Conservation (phyloP, 2,797 vertebrate species). For the Ispidina picta region DNA sequence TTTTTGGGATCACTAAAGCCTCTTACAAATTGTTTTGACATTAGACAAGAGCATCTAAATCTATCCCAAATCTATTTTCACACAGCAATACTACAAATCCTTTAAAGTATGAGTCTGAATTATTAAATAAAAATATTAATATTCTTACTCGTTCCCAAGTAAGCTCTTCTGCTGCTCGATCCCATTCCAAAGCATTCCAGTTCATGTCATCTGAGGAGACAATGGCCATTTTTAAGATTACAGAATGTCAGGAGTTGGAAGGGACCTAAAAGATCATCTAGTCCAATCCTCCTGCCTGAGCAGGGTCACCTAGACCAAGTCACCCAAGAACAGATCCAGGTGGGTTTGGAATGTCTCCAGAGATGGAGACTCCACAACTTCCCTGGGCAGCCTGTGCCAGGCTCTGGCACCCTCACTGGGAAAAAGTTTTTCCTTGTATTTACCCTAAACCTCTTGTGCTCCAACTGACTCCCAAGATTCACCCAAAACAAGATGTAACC, state of each 20-base stretch:
- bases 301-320: too few species aligned
- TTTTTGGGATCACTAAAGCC: not conserved
- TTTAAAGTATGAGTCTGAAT: not conserved
- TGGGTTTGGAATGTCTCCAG: too few species aligned
- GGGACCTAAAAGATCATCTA: too few species aligned
- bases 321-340: too few species aligned
- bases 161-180: slow-evolving; percentile 96
- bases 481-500: not conserved
- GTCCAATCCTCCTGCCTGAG: too few species aligned
- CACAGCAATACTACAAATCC: not conserved
- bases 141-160: slow-evolving; percentile 92
- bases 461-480: not conserved
- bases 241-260: too few species aligned
- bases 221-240: slow-evolving; percentile 9
- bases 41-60: not conserved
- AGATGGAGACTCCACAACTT: too few species aligned
- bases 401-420: too few species aligned
- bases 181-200: slow-evolving; percentile 99
- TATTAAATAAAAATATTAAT: not conserved
- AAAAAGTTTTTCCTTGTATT: too few species aligned
- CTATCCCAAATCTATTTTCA: not conserved
- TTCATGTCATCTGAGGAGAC: slow-evolving; percentile 94
- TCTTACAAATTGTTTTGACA: not conserved
- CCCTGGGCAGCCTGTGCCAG: too few species aligned
- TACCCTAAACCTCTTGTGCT: too few species aligned